These are phyloP conservation scores for Propithecus deckenii DNA, from an alignment of 2,797 vertebrate genomes.

Conservation along the genomic window DNA sequence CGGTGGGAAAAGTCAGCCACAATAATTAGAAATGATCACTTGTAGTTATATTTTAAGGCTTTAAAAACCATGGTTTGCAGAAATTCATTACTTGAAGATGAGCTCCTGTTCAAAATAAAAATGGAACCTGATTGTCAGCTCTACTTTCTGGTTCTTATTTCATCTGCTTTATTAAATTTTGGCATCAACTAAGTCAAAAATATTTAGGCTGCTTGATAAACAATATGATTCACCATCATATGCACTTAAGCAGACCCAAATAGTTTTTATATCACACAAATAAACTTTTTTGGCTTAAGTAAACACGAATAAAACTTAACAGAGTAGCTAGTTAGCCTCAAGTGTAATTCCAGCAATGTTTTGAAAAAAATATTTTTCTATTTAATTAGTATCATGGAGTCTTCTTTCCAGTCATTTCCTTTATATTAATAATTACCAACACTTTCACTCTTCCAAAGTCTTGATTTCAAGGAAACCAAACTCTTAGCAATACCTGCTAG, in stretches of 20 bases:
- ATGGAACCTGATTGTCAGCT: neutral
- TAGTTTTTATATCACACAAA: neutral
- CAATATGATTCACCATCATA: neutral
- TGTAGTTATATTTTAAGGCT: slow-evolving; percentile 23
- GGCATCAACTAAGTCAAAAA: neutral
- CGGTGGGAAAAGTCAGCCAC: neutral
- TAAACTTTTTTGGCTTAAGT: neutral
- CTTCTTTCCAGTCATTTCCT: neutral
- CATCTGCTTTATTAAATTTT: neutral
- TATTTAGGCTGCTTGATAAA: neutral
- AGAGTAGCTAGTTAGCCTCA: neutral
- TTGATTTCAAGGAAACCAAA: neutral
- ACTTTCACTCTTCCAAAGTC: neutral
- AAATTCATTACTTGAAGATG: neutral
- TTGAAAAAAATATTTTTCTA: neutral
- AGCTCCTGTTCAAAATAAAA: neutral
- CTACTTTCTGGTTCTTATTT: neutral
- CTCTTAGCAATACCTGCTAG: fast-evolving
- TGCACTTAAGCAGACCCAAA: neutral
- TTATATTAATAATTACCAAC: neutral
- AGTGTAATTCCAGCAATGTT: neutral
- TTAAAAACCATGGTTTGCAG: neutral
- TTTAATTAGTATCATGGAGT: neutral
- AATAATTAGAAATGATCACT: slow-evolving; percentile 48
- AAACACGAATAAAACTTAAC: neutral